Evolutionary conservation across 2,113 vertebrate species (phyloP).

Genomic region (Paedocypris sp.): DNA sequence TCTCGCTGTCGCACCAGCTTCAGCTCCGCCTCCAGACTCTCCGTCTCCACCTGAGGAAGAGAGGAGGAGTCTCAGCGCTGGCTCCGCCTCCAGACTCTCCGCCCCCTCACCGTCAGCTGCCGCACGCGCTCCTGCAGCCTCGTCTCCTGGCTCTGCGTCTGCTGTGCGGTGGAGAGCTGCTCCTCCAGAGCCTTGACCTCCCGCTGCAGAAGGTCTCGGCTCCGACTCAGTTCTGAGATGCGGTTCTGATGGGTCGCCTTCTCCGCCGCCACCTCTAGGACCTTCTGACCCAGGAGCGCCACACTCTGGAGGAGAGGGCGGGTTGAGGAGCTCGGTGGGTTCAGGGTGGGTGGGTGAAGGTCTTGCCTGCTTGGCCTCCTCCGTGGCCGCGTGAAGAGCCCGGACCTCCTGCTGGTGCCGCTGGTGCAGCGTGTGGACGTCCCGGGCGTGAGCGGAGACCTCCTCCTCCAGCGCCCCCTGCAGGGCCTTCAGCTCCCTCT

Average conservation of each 20-base stretch:
- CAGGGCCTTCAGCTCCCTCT: constrained; percentile 77
- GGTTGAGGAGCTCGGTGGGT: too few relatives aligned
- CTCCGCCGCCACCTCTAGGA: constrained; percentile 42
- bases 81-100: constrained; percentile 59
- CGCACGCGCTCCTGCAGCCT: constrained; percentile 48
- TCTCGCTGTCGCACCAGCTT: constrained; percentile 60
- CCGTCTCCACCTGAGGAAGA: constrained; percentile 68
- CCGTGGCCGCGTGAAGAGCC: constrained; percentile 61
- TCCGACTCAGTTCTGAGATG: constrained; percentile 47
- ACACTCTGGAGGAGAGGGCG: too few relatives aligned
- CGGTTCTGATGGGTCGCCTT: constrained; percentile 28
- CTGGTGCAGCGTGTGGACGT: constrained; percentile 76
- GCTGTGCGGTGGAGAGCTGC: constrained; percentile 50
- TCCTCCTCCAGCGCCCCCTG: constrained; percentile 87
- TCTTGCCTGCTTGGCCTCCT: constrained; percentile 68
- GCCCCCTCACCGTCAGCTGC: constrained; percentile 54
- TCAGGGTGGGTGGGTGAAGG: too few relatives aligned
- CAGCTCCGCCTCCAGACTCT: constrained; percentile 62
- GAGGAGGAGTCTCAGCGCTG: too few relatives aligned
- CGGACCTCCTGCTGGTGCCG: constrained; percentile 69
- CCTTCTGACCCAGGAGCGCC: constrained; percentile 39
- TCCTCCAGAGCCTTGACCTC: constrained; percentile 46
- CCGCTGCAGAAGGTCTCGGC: constrained; percentile 48
- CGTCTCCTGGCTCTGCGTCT: constrained; percentile 44
- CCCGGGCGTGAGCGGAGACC: constrained; percentile 79